Evolutionary conservation across 1,140 invertebrate species (phyloP), one percentile per base, ranked within the genome.

Genomic region (Meloidogyne floridensis): DNA sequence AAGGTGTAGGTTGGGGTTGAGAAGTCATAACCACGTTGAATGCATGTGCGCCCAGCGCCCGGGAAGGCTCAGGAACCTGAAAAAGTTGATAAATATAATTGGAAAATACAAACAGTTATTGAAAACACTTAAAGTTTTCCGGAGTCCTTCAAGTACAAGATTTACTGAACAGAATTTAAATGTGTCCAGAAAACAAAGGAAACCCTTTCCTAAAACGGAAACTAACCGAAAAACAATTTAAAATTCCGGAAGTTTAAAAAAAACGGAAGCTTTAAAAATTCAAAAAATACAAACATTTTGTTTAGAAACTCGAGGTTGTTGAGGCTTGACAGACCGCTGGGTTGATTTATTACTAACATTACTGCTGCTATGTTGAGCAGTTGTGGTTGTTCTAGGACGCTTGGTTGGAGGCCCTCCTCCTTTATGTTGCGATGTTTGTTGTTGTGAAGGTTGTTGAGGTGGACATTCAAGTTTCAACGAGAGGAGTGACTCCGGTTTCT

Each of bases 1-100:
- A 20, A 59, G 65, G 80, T 80, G 76, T 42, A 18, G 53, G 75
- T 47, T 47, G 72, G 32, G 32, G 32, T 32, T 42, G 72, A 0
- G 72, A 43, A 8, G 51, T 18, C 7, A 13, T 6, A 7, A 80
- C 70, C 42, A 72, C 79, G 80, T 13, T 77, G 56, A 87, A 86
- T 43, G 86, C 84, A 18, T 86, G 85, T 2, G 82, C 65, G 20
- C 84, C 84, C 7, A 80, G 77, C 4, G 85, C 83, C 1, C 77
- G 42, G 2, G 84, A 87, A 6, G 84, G 83, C 9, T 84, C 72
- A n/a, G 82, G 18, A 18, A 56, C 82, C 51, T 72, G 18, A 65
- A 75, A 47, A 47, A 10, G 42, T 47, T 15, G 18, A 56, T 56
- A 56, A 56, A n/a, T n/a, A n/a, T n/a, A n/a, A n/a, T 5, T 59